Percentiles rank a stretch among this genome's conserved stretches.
Conservation (phyloP, 30 jellyfish, hydroid and myxozoan genomes). For the Rhopilema esculentum region DNA sequence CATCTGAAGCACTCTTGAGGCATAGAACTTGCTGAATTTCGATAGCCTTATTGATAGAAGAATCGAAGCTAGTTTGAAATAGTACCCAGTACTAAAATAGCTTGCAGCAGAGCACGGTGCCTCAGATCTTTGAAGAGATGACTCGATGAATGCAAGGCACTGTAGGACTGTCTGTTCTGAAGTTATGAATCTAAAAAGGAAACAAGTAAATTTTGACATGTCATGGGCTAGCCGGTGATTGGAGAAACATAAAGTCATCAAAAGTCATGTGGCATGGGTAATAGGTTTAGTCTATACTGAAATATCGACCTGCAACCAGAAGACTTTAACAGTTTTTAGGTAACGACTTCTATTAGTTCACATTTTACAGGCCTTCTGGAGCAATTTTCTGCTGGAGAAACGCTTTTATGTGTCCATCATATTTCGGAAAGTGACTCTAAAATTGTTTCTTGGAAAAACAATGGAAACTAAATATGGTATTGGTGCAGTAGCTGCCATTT, state of each 20-base stretch:
- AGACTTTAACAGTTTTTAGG: no score
- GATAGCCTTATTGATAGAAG: constrained; percentile 45
- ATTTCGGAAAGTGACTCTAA: no score
- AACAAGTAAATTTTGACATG: background rate
- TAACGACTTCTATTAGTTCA: no score
- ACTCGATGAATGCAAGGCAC: constrained; percentile 53
- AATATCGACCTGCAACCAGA: no score
- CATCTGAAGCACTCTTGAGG: constrained; percentile 47
- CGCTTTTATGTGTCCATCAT: no score
- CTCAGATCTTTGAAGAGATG: constrained; percentile 45
- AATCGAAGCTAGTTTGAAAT: constrained; percentile 56
- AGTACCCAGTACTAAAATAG: constrained; percentile 45
- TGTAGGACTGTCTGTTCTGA: constrained; percentile 61
- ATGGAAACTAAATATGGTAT: no score
- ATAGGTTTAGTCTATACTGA: no score
- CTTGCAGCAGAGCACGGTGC: constrained; percentile 50
- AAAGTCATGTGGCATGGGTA: no score
- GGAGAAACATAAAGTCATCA: background rate
- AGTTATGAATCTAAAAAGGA: constrained; percentile 42
- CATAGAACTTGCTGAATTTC: constrained; percentile 61
- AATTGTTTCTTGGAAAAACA: no score
- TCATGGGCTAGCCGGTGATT: background rate
- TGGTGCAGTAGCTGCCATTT: no score
- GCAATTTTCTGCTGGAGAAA: no score
- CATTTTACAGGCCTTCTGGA: no score